Base-by-base conservation (phyloP, 2,888 invertebrate species). In the Iphiclides podalirius region DNA sequence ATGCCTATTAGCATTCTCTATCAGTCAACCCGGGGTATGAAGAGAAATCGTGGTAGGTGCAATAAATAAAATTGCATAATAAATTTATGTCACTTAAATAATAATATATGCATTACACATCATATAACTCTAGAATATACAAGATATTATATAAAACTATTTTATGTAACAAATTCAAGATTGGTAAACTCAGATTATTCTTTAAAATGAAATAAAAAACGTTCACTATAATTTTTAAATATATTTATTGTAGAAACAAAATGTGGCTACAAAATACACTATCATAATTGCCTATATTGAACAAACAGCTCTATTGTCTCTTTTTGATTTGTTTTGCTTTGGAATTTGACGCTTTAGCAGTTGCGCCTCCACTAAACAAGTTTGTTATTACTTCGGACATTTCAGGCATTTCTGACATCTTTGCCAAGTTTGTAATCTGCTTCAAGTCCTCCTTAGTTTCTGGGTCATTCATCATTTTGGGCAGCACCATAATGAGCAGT, bases 401-500 rank as follows among this genome's bases (percentile, higher is more conserved):
- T 84, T 99, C 99, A 1, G 97, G 96, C 92, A 98, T 93, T 59
- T 96, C 96, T 57, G 94, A 93, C 85, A 95, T 94, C 73, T 93
- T 92, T 0, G 94, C 93, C 66, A 95, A 89, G 73, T 93, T 95
- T 70, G 95, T 94, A 40, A 96, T 91, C 72, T 98, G 97, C 80
- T 98, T 96, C 89, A 97, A 93, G 83, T 97, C 97, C 82, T 97
- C 97, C 72, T 98, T 96, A 1, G 98, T 96, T 77, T 99, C 98
- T 2, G 98, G 98, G 82, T 99, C 99, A 71, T 97, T 98, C 94
- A 99, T 96, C 92, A 98, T 94, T 79, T 98, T 98, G 0, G 98
- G 98, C 66, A 98, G 81, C 54, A 98, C 90, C 93, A 98, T 95
- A 63, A 99, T 95, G 4, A 98, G 87, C 2, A 98, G 72, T 20